phyloP scores from a whole-genome alignment of 2,888 invertebrate genomes.

The Ashinkailepas kermadecensis region DNA sequence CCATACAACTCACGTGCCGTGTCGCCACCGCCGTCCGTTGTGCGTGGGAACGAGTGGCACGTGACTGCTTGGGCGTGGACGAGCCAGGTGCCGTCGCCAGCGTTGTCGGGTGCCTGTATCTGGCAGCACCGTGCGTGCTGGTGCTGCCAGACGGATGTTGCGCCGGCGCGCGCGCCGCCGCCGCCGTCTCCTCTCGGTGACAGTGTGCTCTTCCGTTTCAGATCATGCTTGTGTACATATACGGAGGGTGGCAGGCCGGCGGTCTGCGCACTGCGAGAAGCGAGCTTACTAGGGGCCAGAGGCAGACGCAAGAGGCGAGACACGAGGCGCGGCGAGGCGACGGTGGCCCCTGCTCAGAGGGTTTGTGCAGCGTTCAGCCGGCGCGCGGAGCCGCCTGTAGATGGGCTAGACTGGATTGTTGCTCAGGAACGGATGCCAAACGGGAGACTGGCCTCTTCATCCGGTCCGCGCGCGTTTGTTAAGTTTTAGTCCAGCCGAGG shows the following conservation, averaged over 20 bases:
- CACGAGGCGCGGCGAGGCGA: neutral
- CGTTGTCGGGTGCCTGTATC: too few relatives aligned
- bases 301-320: neutral
- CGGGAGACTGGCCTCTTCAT: neutral
- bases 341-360: neutral
- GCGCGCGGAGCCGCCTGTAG: neutral
- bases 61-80: too few relatives aligned
- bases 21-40: too few relatives aligned
- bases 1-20: too few relatives aligned
- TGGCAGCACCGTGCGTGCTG: too few relatives aligned
- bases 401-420: slow-evolving; percentile 4
- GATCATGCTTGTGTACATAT: slow-evolving; percentile 15
- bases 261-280: neutral
- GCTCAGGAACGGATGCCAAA: slow-evolving; percentile 19
- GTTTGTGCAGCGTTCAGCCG: neutral
- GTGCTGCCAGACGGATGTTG: too few relatives aligned
- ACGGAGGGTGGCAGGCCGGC: neutral
- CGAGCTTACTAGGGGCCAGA: neutral
- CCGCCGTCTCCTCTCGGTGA: too few relatives aligned
- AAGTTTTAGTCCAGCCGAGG: neutral
- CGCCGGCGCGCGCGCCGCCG: too few relatives aligned
- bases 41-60: too few relatives aligned
- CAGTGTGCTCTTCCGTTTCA: neutral
- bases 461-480: neutral
- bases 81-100: too few relatives aligned